A percentile compares a stretch with the other conserved stretches of the same genome.
These are phyloP conservation scores for Lacanobia wlatinum DNA, from an alignment of 2,888 invertebrate genomes.

Conservation along the genomic window DNA sequence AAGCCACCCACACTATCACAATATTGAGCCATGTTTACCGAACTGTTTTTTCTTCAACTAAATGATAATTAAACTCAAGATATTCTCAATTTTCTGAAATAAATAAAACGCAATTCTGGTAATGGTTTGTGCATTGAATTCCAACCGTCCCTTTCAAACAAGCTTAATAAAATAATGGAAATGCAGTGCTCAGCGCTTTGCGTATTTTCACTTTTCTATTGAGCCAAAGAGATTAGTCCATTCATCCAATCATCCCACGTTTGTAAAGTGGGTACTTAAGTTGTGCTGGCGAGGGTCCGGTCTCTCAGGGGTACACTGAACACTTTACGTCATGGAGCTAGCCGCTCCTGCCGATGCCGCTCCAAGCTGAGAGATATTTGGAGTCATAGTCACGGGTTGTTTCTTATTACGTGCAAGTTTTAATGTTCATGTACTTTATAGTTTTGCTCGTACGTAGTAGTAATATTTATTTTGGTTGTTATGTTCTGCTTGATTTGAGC, in stretches of 20 bases:
- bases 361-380: background rate
- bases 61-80: conserved; percentile 12
- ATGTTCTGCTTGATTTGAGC: background rate
- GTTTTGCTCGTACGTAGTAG: too few species aligned
- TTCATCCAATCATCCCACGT: too few species aligned
- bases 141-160: background rate
- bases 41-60: background rate
- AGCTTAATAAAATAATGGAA: conserved; percentile 2
- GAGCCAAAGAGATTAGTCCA: too few species aligned
- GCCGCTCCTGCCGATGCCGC: background rate
- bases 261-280: too few species aligned
- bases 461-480: too few species aligned
- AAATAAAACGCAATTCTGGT: background rate
- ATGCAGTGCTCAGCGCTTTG: background rate
- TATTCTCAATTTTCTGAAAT: background rate
- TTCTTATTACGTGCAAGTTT: too few species aligned
- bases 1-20: background rate
- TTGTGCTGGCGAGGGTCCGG: too few species aligned
- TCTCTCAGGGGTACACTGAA: too few species aligned
- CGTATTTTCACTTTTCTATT: too few species aligned
- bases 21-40: background rate
- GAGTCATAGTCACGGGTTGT: background rate
- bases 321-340: conserved; percentile 24
- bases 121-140: background rate
- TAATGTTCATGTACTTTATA: too few species aligned